Evolutionary conservation across 2,888 invertebrate genomes (phyloP).

Genomic region (Mesopsocus fuscifrons): DNA sequence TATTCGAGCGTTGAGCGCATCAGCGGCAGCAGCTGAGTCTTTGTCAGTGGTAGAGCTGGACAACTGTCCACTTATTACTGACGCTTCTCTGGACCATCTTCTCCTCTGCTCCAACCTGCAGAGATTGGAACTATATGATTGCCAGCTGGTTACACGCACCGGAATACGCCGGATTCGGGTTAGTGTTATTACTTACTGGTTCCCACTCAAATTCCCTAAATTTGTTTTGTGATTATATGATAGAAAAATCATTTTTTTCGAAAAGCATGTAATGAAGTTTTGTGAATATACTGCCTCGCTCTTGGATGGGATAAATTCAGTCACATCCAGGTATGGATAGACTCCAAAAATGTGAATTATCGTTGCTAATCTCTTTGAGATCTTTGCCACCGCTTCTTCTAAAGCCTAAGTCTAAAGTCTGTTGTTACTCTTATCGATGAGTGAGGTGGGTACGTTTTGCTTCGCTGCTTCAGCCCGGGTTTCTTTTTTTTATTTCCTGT

Average conservation of each 20-base stretch:
- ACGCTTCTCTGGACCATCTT: constrained; percentile 87
- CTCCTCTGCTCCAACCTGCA: constrained; percentile 82
- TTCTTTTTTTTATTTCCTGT: too few species aligned
- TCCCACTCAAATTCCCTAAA: constrained; percentile 5
- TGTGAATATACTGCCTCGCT: too few species aligned
- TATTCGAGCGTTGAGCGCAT: constrained; percentile 80
- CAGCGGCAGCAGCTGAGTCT: constrained; percentile 86
- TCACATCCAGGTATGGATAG: too few species aligned
- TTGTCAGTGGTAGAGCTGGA: constrained; percentile 89
- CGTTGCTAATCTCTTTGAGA: too few species aligned
- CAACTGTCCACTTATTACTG: constrained; percentile 96
- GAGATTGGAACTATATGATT: constrained; percentile 96
- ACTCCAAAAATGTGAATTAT: too few species aligned
- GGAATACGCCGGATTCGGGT: constrained; percentile 93
- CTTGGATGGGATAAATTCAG: too few species aligned
- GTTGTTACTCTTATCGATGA: too few species aligned
- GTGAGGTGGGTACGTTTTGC: too few species aligned
- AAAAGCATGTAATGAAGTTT: too few species aligned
- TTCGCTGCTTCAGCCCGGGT: too few species aligned
- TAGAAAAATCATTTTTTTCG: constrained; percentile 6
- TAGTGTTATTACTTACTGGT: constrained; percentile 21
- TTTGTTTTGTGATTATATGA: constrained; percentile 10
- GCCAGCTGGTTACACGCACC: constrained; percentile 92
- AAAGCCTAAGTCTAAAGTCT: too few species aligned
- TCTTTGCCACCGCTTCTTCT: too few species aligned